These are phyloP conservation scores for Contarinia nasturtii DNA, from an alignment of 1,140 invertebrate species.

Conservation along the genomic window DNA sequence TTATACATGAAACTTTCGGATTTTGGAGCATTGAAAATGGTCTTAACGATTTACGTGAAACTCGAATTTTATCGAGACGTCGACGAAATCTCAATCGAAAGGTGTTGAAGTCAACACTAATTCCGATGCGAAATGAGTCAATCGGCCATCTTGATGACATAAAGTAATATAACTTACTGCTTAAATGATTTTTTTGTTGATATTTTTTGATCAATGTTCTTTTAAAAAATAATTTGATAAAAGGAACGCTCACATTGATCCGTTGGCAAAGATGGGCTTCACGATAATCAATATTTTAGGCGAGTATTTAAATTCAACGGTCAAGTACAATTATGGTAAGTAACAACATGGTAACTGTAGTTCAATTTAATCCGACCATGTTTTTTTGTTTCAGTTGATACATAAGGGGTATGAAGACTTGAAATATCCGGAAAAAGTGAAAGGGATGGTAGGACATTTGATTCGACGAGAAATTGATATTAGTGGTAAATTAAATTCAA, in stretches of 20 bases:
- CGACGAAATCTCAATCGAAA: constrained; percentile 3
- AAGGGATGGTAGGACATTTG: constrained; percentile 21
- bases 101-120: background rate
- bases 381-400: no score
- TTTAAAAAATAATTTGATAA: no score
- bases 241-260: constrained; percentile 5
- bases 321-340: background rate
- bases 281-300: constrained; percentile 2
- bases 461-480: constrained; percentile 8
- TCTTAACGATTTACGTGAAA: background rate
- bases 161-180: constrained; percentile 2
- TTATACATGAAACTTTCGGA: background rate
- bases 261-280: constrained; percentile 4
- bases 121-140: constrained; percentile 1
- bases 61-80: constrained; percentile 5
- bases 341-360: no score
- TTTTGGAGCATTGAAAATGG: background rate
- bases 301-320: constrained; percentile 2
- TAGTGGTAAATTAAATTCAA: constrained; percentile 6
- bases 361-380: no score
- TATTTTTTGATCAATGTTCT: no score
- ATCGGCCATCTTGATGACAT: constrained; percentile 3
- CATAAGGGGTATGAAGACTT: constrained; percentile 13
- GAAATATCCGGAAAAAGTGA: constrained; percentile 15
- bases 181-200: no score